Conservation (phyloP, 1,140 invertebrate genomes). For the Pomacea maculata region DNA sequence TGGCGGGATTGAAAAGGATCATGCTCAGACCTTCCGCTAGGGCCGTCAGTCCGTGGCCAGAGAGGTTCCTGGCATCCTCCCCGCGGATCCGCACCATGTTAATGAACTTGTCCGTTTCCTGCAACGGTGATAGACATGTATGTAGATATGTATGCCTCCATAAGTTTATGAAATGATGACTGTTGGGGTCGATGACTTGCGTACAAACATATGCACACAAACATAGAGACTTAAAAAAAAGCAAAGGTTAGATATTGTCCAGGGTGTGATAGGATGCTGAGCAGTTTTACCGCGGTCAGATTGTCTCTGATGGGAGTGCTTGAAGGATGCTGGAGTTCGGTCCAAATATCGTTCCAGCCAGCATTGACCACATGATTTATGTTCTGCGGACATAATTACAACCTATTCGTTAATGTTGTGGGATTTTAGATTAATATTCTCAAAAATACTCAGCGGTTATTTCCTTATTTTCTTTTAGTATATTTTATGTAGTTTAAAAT, state of each 20-base stretch:
- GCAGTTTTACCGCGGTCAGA: neutral
- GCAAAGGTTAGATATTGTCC: no score
- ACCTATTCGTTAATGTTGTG: neutral
- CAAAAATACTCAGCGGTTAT: no score
- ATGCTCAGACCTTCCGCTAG: neutral
- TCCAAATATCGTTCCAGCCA: conserved; percentile 5
- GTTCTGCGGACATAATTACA: no score
- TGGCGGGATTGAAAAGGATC: neutral
- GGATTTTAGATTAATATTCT: no score
- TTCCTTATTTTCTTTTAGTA: no score
- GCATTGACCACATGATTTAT: neutral
- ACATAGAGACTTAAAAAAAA: neutral
- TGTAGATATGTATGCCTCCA: neutral
- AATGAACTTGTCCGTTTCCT: neutral
- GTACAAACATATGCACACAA: neutral
- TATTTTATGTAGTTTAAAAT: no score
- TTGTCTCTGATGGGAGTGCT: neutral
- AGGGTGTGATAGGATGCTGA: no score
- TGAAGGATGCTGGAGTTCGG: neutral
- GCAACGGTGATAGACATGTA: neutral
- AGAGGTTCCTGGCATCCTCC: neutral
- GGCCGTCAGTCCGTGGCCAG: neutral
- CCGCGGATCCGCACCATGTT: neutral
- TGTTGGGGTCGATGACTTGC: neutral
- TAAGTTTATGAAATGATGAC: neutral